Base-by-base conservation (phyloP, 2,888 invertebrate genomes). In the Conomelus anceps region DNA sequence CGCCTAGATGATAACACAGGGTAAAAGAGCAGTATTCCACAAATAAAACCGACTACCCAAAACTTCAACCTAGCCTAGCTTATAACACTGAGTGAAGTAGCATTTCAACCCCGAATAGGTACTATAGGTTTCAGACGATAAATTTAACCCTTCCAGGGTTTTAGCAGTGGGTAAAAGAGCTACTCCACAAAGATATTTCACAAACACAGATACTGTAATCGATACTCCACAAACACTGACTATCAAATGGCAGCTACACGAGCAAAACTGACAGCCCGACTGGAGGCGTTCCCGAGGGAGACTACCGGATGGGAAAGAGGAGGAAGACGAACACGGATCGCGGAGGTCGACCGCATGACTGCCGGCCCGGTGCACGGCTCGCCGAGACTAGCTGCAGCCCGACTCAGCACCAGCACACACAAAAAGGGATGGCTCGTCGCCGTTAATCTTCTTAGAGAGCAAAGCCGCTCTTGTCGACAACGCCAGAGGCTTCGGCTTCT, bases 381-480 rank as follows among this genome's bases (percentile, higher is more conserved):
- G n/a, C 63, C n/a, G n/a, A 63, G n/a, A 34, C 34, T 34, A 9
- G 34, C 34, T 63, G 63, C 34, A 34, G 34, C 34, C 17, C 13
- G 17, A 34, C 1, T 34, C 9, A 17, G 87, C 87, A 22, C 34
- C 26, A 87, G 89, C 88, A 90, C 90, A 90, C 90, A 91, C 91
- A 91, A 91, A 91, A 91, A 91, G 91, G 91, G 91, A 91, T 63
- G 63, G 91, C 91, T 91, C 91, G 90, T 90, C 90, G 41, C 89
- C 41, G 24, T 90, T 91, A 91, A 91, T 91, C 91, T 91, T 91
- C 91, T 91, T 91, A 91, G 90, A 89, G 89, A 89, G 89, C 89
- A 89, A 89, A 90, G 90, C 89, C 89, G 87, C 86, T 87, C 89
- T 34, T 9, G 63, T n/a, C 63, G 63, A n/a, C 24, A 63, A 88